Percentiles rank a stretch among this genome's conserved stretches.
These are phyloP conservation scores for Eupithecia insigniata DNA, from an alignment of 2,888 invertebrate species.

Conservation along the genomic window DNA sequence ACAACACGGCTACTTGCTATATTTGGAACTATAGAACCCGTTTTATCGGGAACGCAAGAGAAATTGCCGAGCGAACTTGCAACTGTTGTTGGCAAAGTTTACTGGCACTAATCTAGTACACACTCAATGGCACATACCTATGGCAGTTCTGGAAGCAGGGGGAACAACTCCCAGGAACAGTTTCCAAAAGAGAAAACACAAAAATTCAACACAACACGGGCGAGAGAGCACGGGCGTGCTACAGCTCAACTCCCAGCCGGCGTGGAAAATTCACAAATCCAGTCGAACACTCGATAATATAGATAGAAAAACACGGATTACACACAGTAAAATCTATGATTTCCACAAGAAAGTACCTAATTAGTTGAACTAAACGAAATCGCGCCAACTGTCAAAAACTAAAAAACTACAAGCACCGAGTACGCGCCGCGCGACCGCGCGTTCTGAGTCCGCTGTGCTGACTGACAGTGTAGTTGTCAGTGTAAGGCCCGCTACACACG, in stretches of 20 bases:
- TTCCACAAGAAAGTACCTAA: constrained; percentile 68
- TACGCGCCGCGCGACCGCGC: constrained; percentile 78
- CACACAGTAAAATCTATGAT: constrained; percentile 83
- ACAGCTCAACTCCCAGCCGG: constrained; percentile 80
- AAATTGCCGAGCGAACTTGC: constrained; percentile 61
- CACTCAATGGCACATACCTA: constrained; percentile 61
- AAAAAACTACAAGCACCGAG: constrained; percentile 83
- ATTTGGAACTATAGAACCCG: constrained; percentile 29
- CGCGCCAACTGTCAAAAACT: constrained; percentile 83
- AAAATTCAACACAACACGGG: constrained; percentile 74
- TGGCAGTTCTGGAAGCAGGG: constrained; percentile 61
- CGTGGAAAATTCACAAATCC: constrained; percentile 77
- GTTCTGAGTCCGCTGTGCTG: constrained; percentile 80
- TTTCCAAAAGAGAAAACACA: constrained; percentile 76
- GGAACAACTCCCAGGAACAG: constrained; percentile 64
- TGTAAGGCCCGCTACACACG: constrained; percentile 51
- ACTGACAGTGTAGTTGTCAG: constrained; percentile 54
- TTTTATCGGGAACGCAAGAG: constrained; percentile 60
- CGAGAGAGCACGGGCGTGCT: constrained; percentile 70
- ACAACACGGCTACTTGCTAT: constrained; percentile 60
- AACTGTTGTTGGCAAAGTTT: constrained; percentile 16
- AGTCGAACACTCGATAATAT: constrained; percentile 75
- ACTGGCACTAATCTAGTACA: constrained; percentile 6
- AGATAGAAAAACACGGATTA: constrained; percentile 81
- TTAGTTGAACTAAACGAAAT: constrained; percentile 75